phyloP scores from a whole-genome alignment of 2,888 invertebrate species.

The Melanostoma scalare region DNA sequence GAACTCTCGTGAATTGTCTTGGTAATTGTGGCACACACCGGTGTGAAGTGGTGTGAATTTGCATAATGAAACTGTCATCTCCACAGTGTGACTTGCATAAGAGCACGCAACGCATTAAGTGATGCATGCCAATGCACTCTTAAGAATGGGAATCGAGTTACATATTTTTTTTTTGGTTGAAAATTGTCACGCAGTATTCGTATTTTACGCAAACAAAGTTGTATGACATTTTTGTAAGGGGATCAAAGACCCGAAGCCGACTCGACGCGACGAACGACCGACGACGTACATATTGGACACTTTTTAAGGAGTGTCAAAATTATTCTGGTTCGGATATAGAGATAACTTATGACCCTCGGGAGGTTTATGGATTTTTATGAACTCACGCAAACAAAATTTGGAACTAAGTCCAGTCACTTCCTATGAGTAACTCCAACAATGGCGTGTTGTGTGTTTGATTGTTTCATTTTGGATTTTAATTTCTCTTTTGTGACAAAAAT shows the following conservation, averaged over 20 bases:
- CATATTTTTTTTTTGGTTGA: not conserved
- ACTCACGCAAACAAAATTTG: constrained; percentile 11
- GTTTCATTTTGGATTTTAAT: no score
- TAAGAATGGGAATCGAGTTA: constrained; percentile 20
- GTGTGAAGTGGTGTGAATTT: constrained; percentile 52
- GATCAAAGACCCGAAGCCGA: constrained; percentile 55
- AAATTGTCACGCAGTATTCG: constrained; percentile 53
- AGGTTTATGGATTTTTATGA: constrained; percentile 33
- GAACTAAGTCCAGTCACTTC: not conserved
- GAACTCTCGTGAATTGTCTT: constrained; percentile 23
- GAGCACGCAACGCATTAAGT: constrained; percentile 46
- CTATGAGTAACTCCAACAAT: no score
- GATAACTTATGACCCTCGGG: constrained; percentile 48
- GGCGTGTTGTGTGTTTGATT: no score
- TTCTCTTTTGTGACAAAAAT: no score
- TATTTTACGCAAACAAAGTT: constrained; percentile 44
- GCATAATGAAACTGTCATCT: constrained; percentile 50
- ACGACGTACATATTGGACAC: constrained; percentile 34
- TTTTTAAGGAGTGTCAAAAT: constrained; percentile 54
- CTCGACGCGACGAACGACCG: constrained; percentile 15
- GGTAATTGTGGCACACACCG: constrained; percentile 45
- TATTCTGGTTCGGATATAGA: constrained; percentile 34
- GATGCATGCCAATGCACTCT: constrained; percentile 57
- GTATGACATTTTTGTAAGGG: constrained; percentile 50
- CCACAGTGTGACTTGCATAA: constrained; percentile 43